Base-by-base conservation (phyloP, 2,888 invertebrate species). In the Nomada flava region DNA sequence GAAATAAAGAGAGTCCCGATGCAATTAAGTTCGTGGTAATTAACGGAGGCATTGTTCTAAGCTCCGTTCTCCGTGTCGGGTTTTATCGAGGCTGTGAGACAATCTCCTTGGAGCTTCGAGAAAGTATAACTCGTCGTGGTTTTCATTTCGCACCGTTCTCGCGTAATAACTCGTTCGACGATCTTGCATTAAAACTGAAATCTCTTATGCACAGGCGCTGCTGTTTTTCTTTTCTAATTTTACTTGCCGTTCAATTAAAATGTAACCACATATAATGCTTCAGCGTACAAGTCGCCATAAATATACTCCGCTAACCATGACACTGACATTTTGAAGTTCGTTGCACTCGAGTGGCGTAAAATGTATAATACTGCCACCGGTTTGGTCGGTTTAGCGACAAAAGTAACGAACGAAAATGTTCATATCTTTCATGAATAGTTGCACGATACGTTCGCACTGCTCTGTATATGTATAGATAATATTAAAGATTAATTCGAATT, bases 11-110 rank as follows among this genome's bases (percentile, higher is more conserved):
- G 71, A 68, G 64, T 62, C 42, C 36, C 70, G 64, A 68, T 55
- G 70, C 60, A 84, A 86, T 86, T 84, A 86, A 76, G 75, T 42
- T 77, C 69, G 47, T 47, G 70, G 76, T 84, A 86, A 86, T 86
- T 86, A 86, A 84, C 62, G 70, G 68, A 59, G 52, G 79, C 68
- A 86, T 86, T 86, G 84, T 86, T 82, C 72, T 68, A 69, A 59
- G 44, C 62, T 67, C 71, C 69, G 64, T 69, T 71, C 74, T 57
- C 53, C 44, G 42, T 13, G 47, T 69, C 29, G 44, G 62, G 69
- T 68, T 20, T 20, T 60, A 44, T 55, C 73, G 55, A 52, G 80
- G 76, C 80, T 82, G 84, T 84, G 84, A 79, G 85, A 83, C 82
- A 78, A 80, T 86, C 84, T 78, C 67, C 50, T 69, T 52, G 67